Evolutionary conservation across 2,113 vertebrate genomes (phyloP), one percentile per base, ranked within the genome.

Genomic region (Poicephalus meyeri): DNA sequence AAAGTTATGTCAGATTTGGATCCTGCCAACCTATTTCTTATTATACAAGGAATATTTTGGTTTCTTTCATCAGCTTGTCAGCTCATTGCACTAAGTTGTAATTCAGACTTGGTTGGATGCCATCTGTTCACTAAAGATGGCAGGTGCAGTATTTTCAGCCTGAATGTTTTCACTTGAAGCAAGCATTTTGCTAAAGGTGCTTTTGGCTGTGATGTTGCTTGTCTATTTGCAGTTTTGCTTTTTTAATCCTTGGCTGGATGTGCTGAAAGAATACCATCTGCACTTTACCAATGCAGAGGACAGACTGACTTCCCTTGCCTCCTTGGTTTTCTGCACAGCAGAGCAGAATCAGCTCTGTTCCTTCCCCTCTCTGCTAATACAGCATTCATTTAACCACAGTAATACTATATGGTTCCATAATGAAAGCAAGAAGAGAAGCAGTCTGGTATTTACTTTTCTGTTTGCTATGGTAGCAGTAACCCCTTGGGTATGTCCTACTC

Each of bases 381-480:
- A 29, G 8, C 6, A 0, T 44, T 61, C 21, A 6, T 80, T 71
- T 70, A 53, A 42, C 39, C 20, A 16, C 46, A 8, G 7, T n/a
- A 74, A 26, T 52, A 39, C 23, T 56, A 21, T 17, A 1, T 5
- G 7, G 82, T 82, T 72, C 49, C 44, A 12, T 60, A 56, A 52
- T 33, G 12, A 63, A 72, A 95, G 29, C 88, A 56, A 60, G 73
- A 56, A 47, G 46, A 89, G 72, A 21, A 94, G 84, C 53, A 33
- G 13, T 11, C 25, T 91, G 69, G 49, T 93, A 76, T 86, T 95
- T 97, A 84, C 86, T 39, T 78, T 91, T 72, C 53, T 66, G 25
- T 90, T 91, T 92, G 84, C 88, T 94, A 16, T 65, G 70, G 90
- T 33, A 86, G 91, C 91, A 64, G 47, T 71, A 92, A 72, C 82